These are phyloP conservation scores for Gortyna flavago DNA, from an alignment of 2,888 invertebrate genomes.

Conservation along the genomic window DNA sequence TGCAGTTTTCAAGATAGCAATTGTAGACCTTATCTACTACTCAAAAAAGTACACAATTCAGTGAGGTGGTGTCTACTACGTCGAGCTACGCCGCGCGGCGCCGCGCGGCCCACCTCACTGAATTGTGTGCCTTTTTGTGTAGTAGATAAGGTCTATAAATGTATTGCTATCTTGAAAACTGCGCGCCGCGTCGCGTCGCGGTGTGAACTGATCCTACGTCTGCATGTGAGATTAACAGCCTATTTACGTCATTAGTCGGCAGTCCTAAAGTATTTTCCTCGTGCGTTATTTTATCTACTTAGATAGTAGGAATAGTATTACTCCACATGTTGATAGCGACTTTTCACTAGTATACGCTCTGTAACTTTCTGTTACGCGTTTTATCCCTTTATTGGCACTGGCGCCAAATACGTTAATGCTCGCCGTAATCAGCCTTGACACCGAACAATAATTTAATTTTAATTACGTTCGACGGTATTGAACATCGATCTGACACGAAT, in stretches of 20 bases:
- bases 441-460: slow-evolving; percentile 52
- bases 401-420: slow-evolving; percentile 32
- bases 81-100: too few species aligned
- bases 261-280: slow-evolving; percentile 48
- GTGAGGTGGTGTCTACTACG: too few species aligned
- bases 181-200: too few species aligned
- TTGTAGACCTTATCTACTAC: too few species aligned
- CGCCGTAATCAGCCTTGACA: slow-evolving; percentile 54
- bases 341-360: slow-evolving; percentile 38
- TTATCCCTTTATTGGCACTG: slow-evolving; percentile 50
- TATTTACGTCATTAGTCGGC: slow-evolving; percentile 60
- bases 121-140: too few species aligned
- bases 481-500: slow-evolving; percentile 49
- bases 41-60: too few species aligned
- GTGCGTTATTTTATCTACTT: slow-evolving; percentile 60
- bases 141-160: too few species aligned
- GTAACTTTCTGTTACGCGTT: slow-evolving; percentile 50
- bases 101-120: too few species aligned
- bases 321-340: slow-evolving; percentile 59
- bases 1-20: too few species aligned
- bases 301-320: slow-evolving; percentile 56
- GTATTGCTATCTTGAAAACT: too few species aligned
- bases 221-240: slow-evolving; percentile 38
- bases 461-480: slow-evolving; percentile 50
- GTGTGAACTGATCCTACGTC: too few species aligned